Evolutionary conservation across 2,797 vertebrate genomes (phyloP), one percentile per base, ranked within the genome.

Genomic region (Microctenopoma lineatum): DNA sequence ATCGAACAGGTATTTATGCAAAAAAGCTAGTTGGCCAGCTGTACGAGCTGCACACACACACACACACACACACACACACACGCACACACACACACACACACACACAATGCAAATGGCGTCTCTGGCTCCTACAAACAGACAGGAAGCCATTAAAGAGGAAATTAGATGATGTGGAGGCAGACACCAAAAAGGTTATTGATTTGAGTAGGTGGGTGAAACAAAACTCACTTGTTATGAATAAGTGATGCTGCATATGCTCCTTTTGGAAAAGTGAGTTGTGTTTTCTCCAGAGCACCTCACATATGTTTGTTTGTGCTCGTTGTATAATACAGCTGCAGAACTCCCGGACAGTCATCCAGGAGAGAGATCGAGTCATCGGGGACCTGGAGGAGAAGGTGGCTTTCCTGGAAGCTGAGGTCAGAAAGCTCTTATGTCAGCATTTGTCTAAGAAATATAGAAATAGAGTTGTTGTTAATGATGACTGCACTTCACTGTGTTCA

Each of bases 371-470:
- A 0, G 42, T 89, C 69, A 97, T 98, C 84, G 79, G 90, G 46
- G 96, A 98, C 52, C 95, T 99, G 75, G 94, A 96, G 84, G 97
- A 99, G 84, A 95, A 89, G 18, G 94, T 98, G 1, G 92, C 95
- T 3, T 97, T 95, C 73, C 84, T 99, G 86, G 96, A 98, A 59
- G 96, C 97, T 0, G 97, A 99, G 96, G 97, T 98, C 52, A 34
- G 91, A 5, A 68, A 13, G n/a, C 9, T 57, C 2, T 1, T 6
- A 4, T 60, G 45, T 15, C 29, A 44, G 8, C 29, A 15, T 27
- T 46, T 14, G n/a, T 18, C 7, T 21, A 15, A 32, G 29, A 32
- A 51, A 38, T 21, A 41, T 36, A 4, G 66, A 18, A 66, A 42
- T 32, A 32, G 27, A 16, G 12, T 12, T 13, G 36, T 34, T 47